A percentile compares a stretch with the other conserved stretches of the same genome.
Conservation (phyloP, 2,888 invertebrate species). For the Agrotis clavis region DNA sequence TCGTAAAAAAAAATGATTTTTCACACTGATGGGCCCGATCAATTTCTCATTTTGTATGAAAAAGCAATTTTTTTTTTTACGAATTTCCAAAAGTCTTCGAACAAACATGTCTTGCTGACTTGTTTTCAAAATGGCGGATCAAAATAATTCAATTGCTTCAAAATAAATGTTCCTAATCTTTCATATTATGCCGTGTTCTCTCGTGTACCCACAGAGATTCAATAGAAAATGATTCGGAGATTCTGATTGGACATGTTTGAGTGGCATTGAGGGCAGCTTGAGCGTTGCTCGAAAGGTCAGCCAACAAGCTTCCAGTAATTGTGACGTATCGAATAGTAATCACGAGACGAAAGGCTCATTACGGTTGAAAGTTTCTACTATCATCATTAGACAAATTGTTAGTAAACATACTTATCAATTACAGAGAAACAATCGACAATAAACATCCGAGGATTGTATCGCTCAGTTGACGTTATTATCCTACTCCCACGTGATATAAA, state of each 20-base stretch:
- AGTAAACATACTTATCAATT: conserved; percentile 53
- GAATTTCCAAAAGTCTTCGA: no score
- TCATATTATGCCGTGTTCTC: not conserved
- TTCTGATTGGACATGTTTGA: conserved; percentile 52
- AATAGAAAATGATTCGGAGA: conserved; percentile 44
- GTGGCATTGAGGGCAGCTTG: conserved; percentile 50
- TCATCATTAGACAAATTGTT: conserved; percentile 52
- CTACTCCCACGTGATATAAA: conserved; percentile 44
- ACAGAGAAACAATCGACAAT: conserved; percentile 44
- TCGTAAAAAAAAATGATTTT: no score
- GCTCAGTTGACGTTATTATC: conserved; percentile 42
- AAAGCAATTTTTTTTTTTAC: no score
- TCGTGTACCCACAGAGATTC: conserved; percentile 34
- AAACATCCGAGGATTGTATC: conserved; percentile 48
- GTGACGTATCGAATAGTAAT: conserved; percentile 35
- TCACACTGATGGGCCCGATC: no score
- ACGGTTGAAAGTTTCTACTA: conserved; percentile 46
- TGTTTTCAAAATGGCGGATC: conserved; percentile 13
- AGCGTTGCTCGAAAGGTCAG: conserved; percentile 27
- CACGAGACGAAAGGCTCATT: conserved; percentile 31
- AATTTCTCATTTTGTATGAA: no score
- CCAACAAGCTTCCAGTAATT: conserved; percentile 37
- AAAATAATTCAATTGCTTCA: conserved; percentile 15
- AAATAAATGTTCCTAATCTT: conserved; percentile 17
- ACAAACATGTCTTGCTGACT: no score